phyloP scores from a whole-genome alignment of 2,113 vertebrate species.

The Mormyrus lacerda region DNA sequence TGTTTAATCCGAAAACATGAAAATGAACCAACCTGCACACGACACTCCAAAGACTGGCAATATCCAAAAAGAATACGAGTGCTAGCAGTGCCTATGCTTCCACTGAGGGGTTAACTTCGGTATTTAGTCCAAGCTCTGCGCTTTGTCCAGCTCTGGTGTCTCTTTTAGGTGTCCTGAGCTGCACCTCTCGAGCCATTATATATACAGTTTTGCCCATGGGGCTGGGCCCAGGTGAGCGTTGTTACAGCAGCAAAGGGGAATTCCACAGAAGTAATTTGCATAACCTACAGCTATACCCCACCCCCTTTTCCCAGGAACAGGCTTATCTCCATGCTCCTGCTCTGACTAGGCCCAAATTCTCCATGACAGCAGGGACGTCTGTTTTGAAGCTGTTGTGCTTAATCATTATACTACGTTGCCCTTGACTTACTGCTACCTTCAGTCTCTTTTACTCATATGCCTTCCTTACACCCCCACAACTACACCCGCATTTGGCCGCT shows the following conservation, averaged over 20 bases:
- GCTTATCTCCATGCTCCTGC: background rate
- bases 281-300: constrained; percentile 23
- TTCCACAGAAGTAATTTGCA: constrained; percentile 46
- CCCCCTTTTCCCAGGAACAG: constrained; percentile 12
- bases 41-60: background rate
- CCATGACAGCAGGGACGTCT: background rate
- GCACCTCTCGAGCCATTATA: background rate
- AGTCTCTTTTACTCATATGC: background rate
- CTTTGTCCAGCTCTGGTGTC: background rate
- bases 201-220: background rate
- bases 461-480: background rate
- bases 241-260: constrained; percentile 44
- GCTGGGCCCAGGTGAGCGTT: constrained; percentile 40
- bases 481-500: background rate
- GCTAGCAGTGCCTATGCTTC: background rate
- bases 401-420: constrained; percentile 11
- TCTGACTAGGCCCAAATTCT: background rate
- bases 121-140: background rate
- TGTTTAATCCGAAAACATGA: background rate
- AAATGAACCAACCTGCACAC: constrained; percentile 12
- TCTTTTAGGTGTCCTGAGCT: constrained; percentile 4
- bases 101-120: background rate
- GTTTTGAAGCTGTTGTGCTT: background rate
- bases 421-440: constrained; percentile 8
- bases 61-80: background rate